Base-by-base conservation (phyloP, 1,140 invertebrate genomes). In the Gonatopus flavifemur region DNA sequence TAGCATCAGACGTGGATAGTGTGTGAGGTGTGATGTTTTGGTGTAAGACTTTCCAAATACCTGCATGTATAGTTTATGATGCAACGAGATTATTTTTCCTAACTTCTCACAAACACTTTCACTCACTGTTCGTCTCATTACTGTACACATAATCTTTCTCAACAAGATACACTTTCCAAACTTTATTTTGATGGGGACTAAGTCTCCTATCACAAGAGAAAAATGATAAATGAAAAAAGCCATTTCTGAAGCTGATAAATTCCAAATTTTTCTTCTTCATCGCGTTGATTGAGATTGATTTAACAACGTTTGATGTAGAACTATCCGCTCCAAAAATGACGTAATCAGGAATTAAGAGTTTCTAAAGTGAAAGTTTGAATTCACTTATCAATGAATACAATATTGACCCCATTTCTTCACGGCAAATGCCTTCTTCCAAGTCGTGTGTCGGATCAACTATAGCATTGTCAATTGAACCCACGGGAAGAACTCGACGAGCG, bases 161-260 rank as follows among this genome's bases (percentile, higher is more conserved):
- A 55, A 25, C 19, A 21, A 45, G 28, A 33, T 45, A 55, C 21
- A 55, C 24, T 39, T 39, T 22, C 46, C 46, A 55, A 25, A 24
- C 21, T 35, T 28, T 31, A 45, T 49, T 37, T 10, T 24, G 25
- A 13, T 19, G 10, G 6, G 44, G 40, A 55, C 36, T 33, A 45
- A 35, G 33, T 45, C 42, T 3, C 46, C 46, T 13, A 55, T 42
- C 15, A 55, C 4, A 10, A 55, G 1, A n/a, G 28, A 19, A 12
- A 55, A 45, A 49, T 55, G 30, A 19, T 31, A 2, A 21, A 49
- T 21, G 16, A 55, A 33, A 55, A 36, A 49, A 24, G 24, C 16
- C 46, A 49, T 55, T 55, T 49, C 52, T 7, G 52, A 40, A 6
- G 52, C 46, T 2, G 52, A 55, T 3, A 55, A 19, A 28, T 32